Base-by-base conservation (phyloP, 1,140 invertebrate genomes). In the Pachyrhynchus sulphureomaculatus region DNA sequence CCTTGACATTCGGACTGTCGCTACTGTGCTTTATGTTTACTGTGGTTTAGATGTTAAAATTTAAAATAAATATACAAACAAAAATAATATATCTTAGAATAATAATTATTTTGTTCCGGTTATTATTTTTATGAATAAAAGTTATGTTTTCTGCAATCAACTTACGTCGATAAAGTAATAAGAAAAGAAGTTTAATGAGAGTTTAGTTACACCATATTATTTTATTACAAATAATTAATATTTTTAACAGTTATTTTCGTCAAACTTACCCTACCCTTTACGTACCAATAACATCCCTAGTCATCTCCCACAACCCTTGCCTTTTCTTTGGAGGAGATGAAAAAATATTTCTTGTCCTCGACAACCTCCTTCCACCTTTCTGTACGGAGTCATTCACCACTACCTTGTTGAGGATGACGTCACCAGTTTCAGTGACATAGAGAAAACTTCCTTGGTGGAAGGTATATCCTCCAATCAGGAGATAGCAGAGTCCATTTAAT, bases 381-480 rank as follows among this genome's bases (percentile, higher is more conserved):
- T 70, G 72, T 0, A 79, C 67, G 3, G 78, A 76, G 51, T 82
- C 78, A 15, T 77, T 71, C 8, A 76, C 79, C 18, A 82, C 75
- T 15, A 81, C 80, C 45, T 77, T 80, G 51, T 84, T 80, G 9
- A 88, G 72, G 21, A 87, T 80, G 5, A 88, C 83, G 55, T 86
- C 83, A 1, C 87, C 86, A 21, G 78, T 82, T 29, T 82, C 79
- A 0, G 84, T 87, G 20, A 88, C 79, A 56, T 88, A 84, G 1
- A 90, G 72, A 68, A 84, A 89, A 71, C 86, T 84, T 0, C 86
- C 87, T 71, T 91, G 88, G 70, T 90, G 88, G 68, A 87, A 86
- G 0, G 88, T 91, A 65, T 88, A 91, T 77, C 89, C 90, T 33
- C 89, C 89, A 52, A 92, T 89, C 1, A 90, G 68, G 18, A 89